These are phyloP conservation scores for Oceanodroma tethys DNA, from an alignment of 2,113 vertebrate species.

Conservation along the genomic window DNA sequence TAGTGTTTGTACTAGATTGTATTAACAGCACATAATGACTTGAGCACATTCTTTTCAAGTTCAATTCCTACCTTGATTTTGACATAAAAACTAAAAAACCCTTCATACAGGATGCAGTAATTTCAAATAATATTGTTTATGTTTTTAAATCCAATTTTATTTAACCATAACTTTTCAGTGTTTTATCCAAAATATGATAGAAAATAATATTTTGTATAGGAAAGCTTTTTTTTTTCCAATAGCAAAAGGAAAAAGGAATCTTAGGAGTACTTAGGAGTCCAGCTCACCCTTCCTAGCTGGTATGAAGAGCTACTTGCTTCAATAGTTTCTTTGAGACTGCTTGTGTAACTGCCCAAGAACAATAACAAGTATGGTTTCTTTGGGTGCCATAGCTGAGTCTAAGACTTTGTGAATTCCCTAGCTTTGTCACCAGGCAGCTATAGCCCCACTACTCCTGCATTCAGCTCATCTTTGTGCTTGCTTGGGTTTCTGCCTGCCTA, in stretches of 20 bases:
- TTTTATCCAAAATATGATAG: background rate
- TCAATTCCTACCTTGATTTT: background rate
- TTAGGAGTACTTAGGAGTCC: background rate
- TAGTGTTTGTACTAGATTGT: background rate
- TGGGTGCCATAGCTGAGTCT: background rate
- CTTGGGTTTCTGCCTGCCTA: background rate
- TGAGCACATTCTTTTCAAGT: background rate
- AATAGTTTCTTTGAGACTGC: background rate
- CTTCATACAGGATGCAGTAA: background rate
- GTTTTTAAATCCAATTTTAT: background rate
- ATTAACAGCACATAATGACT: background rate
- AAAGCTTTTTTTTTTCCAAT: background rate
- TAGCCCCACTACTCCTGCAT: fast-evolving
- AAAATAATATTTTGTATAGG: background rate
- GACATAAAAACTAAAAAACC: background rate
- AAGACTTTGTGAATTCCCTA: background rate
- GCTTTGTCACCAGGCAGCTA: background rate
- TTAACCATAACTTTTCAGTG: background rate
- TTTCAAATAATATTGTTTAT: background rate
- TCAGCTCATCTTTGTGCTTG: background rate
- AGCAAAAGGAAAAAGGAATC: background rate
- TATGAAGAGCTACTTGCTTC: background rate
- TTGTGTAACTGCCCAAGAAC: background rate
- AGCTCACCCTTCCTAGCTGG: background rate
- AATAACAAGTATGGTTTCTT: background rate